A percentile compares a stretch with the other conserved stretches of the same genome.
Conservation (phyloP, 2,797 vertebrate genomes). For the Rhyacichthys aspro region DNA sequence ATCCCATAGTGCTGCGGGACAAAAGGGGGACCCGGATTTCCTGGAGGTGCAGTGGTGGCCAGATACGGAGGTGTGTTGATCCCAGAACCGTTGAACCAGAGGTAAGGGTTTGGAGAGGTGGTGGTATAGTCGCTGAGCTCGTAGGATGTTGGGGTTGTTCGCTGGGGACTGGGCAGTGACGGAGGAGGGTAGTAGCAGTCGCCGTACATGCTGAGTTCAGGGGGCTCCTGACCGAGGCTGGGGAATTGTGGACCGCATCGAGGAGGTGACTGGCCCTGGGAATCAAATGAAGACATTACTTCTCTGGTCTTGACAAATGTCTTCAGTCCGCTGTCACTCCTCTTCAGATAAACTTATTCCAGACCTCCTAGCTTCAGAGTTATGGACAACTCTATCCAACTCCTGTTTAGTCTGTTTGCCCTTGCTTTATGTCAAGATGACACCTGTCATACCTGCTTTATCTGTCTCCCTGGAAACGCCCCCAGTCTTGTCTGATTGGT, state of each 20-base stretch:
- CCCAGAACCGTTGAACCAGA: slow-evolving; percentile 84
- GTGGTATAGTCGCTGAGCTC: slow-evolving; percentile 88
- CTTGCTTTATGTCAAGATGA: slow-evolving; percentile 76
- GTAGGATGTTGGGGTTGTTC: slow-evolving; percentile 85
- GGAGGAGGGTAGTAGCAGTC: slow-evolving; percentile 96
- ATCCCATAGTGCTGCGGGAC: slow-evolving; percentile 93
- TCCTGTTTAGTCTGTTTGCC: slow-evolving; percentile 60
- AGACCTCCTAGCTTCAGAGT: slow-evolving; percentile 8
- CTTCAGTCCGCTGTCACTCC: slow-evolving; percentile 11
- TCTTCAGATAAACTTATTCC: neutral
- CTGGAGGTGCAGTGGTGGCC: slow-evolving; percentile 67
- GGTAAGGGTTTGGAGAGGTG: slow-evolving; percentile 90
- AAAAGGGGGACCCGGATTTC: slow-evolving; percentile 84
- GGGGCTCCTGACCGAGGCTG: slow-evolving; percentile 94
- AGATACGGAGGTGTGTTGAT: slow-evolving; percentile 80
- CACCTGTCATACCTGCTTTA: slow-evolving; percentile 82
- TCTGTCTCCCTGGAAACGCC: slow-evolving; percentile 76
- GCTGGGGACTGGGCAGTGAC: slow-evolving; percentile 91
- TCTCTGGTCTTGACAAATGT: slow-evolving; percentile 13
- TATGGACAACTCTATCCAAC: slow-evolving; percentile 26
- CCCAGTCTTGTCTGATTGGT: slow-evolving; percentile 71
- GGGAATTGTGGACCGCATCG: slow-evolving; percentile 96
- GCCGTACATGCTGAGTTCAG: slow-evolving; percentile 94
- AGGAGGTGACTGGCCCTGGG: slow-evolving; percentile 88
- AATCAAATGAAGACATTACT: slow-evolving; percentile 92